Evolutionary conservation across 1,140 invertebrate species (phyloP).

Genomic region (Drosophila subpulchrella): DNA sequence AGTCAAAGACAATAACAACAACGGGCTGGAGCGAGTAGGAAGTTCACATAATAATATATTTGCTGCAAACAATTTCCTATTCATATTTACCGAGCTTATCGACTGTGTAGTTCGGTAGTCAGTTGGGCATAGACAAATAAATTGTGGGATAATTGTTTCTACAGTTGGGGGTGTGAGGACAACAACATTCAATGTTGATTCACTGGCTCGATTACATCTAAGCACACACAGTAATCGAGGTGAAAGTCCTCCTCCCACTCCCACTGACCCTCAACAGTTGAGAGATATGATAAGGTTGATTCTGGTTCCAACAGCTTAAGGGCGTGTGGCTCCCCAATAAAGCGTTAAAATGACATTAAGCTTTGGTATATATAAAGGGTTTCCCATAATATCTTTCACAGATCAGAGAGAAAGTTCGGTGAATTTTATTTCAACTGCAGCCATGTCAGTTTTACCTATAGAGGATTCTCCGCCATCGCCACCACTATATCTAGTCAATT

Average conservation of each 20-base stretch:
- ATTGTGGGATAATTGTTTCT: constrained; percentile 64
- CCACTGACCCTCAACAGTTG: background rate
- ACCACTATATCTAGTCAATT: constrained; percentile 53
- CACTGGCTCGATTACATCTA: constrained; percentile 35
- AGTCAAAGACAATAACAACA: constrained; percentile 45
- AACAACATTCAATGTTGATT: constrained; percentile 36
- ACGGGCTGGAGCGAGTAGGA: constrained; percentile 36
- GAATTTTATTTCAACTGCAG: background rate
- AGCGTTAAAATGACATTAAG: background rate
- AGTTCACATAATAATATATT: constrained; percentile 46
- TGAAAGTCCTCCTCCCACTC: constrained; percentile 6
- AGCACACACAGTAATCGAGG: constrained; percentile 12
- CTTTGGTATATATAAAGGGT: constrained; percentile 17
- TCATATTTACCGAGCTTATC: constrained; percentile 71
- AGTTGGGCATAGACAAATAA: constrained; percentile 44
- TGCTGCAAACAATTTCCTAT: constrained; percentile 63
- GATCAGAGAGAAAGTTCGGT: too few species aligned
- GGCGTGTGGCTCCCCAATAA: constrained; percentile 13
- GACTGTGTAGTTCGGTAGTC: constrained; percentile 35
- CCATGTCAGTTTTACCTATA: constrained; percentile 8
- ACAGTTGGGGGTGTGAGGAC: constrained; percentile 45
- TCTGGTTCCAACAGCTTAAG: constrained; percentile 14
- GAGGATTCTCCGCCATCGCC: background rate
- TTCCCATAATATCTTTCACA: too few species aligned
- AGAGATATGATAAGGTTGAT: background rate